Evolutionary conservation across 2,888 invertebrate species (phyloP).

Genomic region (Brachylomia viminalis): DNA sequence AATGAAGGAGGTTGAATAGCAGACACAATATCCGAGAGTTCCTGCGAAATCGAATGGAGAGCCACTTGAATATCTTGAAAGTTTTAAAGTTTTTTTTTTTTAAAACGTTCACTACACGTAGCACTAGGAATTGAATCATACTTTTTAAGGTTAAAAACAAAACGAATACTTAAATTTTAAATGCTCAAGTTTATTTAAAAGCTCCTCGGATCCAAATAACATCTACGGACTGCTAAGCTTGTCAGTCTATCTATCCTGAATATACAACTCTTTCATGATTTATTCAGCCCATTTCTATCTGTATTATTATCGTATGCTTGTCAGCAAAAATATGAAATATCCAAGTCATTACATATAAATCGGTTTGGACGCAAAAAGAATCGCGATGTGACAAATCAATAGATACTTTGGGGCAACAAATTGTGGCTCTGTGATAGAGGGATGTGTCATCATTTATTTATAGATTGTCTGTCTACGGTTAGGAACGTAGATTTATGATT

Average conservation of each 20-base stretch:
- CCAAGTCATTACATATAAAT: constrained; percentile 40
- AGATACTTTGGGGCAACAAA: constrained; percentile 33
- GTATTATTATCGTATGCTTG: not conserved
- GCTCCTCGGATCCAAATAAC: too few relatives aligned
- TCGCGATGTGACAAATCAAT: constrained; percentile 26
- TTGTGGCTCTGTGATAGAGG: constrained; percentile 14
- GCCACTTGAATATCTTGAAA: too few relatives aligned
- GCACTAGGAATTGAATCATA: too few relatives aligned
- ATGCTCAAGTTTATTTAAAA: too few relatives aligned
- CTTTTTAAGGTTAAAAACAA: too few relatives aligned
- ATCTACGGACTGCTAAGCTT: not conserved
- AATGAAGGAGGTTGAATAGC: too few relatives aligned
- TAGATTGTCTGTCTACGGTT: not conserved
- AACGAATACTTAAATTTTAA: too few relatives aligned
- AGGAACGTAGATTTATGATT: not conserved
- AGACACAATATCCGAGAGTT: too few relatives aligned
- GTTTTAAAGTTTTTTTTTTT: too few relatives aligned
- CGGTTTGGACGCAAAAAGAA: constrained; percentile 34
- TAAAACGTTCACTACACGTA: too few relatives aligned
- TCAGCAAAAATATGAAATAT: constrained; percentile 39
- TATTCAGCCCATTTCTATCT: not conserved
- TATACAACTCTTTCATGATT: not conserved
- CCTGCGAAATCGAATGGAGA: too few relatives aligned
- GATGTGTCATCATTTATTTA: constrained; percentile 33
- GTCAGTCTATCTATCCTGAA: too few relatives aligned